Percentiles rank a stretch among this genome's conserved stretches.
phyloP scores from a whole-genome alignment of 2,888 invertebrate species.

The Eurytoma californica region DNA sequence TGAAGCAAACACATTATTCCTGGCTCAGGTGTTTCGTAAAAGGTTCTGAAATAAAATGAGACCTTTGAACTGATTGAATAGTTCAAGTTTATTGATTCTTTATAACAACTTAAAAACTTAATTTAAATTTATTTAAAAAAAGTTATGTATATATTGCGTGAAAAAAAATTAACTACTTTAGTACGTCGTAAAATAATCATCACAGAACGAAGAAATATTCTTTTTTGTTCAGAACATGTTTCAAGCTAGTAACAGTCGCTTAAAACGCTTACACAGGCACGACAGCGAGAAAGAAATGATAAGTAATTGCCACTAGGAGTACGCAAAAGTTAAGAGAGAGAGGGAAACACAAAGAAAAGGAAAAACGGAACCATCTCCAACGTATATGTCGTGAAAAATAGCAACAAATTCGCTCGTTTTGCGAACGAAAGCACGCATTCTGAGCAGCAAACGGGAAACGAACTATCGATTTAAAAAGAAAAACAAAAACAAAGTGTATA shows the following conservation, averaged over 20 bases:
- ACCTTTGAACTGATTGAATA: slow-evolving; percentile 50
- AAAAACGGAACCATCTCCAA: slow-evolving; percentile 19
- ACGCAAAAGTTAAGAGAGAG: slow-evolving; percentile 35
- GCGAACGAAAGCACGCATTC: slow-evolving; percentile 45
- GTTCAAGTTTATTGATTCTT: slow-evolving; percentile 51
- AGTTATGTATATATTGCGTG: no score
- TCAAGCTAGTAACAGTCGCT: slow-evolving; percentile 46
- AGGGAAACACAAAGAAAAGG: slow-evolving; percentile 39
- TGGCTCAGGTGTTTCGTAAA: slow-evolving; percentile 16
- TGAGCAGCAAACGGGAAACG: slow-evolving; percentile 47
- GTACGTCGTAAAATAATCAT: slow-evolving; percentile 37
- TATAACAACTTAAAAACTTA: slow-evolving; percentile 46
- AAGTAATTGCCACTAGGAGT: slow-evolving; percentile 30
- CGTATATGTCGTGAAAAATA: slow-evolving; percentile 45
- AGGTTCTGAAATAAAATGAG: slow-evolving; percentile 51
- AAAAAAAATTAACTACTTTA: slow-evolving; percentile 35
- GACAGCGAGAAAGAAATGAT: slow-evolving; percentile 40
- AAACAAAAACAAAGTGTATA: slow-evolving; percentile 46
- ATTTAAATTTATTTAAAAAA: slow-evolving; percentile 16
- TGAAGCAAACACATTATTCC: not conserved
- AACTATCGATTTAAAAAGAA: slow-evolving; percentile 42
- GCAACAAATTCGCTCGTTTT: slow-evolving; percentile 50
- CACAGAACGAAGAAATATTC: slow-evolving; percentile 35
- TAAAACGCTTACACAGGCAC: slow-evolving; percentile 43
- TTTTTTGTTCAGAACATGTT: slow-evolving; percentile 27